Base-by-base conservation (phyloP, 2,888 invertebrate genomes). In the Leptinotarsa rubiginosa region DNA sequence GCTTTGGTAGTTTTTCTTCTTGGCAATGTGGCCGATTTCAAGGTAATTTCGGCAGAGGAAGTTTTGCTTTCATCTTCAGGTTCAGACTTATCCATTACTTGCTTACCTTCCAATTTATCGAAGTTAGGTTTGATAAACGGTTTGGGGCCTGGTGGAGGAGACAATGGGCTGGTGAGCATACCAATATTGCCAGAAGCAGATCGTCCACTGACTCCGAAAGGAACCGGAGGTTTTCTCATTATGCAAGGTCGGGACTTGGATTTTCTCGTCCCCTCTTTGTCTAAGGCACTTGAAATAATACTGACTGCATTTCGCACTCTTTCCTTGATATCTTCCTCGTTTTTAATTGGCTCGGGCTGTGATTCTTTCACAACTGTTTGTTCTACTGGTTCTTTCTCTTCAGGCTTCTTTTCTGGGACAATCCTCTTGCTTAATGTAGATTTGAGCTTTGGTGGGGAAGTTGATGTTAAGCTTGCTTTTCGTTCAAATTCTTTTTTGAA, bases 401-500 rank as follows among this genome's bases (percentile, higher is more conserved):
- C 82, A 12, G 81, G 71, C 75, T 84, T 84, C 68, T 85, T 84
- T 25, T 84, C 84, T 12, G 81, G 76, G 49, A 81, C 69, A 50
- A 81, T 66, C 79, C 80, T 83, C 70, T 83, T 84, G 41, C 79
- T 80, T 41, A 80, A 76, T 72, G 76, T 73, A 74, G 73, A 71
- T 80, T 83, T 73, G 70, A 85, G 79, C 78, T 86, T 86, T 1
- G 87, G 85, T 16, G 87, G 85, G 2, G 87, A 83, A 2, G 86
- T 83, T 49, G 88, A 86, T 0, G 89, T 89, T 56, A 93, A 89
- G 67, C 93, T 93, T 0, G 94, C 94, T 86, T 94, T 93, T 70
- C 94, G 90, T 87, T 96, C 96, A 84, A 95, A 96, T 82, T 95
- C 95, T 82, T 94, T 94, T 82, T 96, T 96, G 81, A 94, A 96